Conservation (phyloP, 2,888 invertebrate genomes). For the Neoitamus cyanurus region DNA sequence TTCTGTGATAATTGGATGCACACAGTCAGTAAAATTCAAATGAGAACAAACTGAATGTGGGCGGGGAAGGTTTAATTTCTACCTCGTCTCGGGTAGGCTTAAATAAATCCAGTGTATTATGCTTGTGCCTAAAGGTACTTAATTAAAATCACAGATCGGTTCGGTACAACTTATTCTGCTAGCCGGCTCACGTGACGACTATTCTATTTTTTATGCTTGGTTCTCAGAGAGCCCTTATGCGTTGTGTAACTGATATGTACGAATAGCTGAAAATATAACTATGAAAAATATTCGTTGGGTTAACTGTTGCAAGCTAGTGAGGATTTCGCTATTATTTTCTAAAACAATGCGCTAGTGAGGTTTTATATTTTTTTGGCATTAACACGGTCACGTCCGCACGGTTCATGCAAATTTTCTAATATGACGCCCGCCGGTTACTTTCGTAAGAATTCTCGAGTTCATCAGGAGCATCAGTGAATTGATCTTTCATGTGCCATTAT, state of each 20-base stretch:
- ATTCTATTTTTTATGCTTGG: background rate
- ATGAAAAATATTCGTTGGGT: slow-evolving; percentile 14
- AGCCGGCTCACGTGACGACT: background rate
- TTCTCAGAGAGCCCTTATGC: slow-evolving; percentile 3
- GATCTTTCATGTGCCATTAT: too few species aligned
- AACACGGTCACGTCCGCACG: too few species aligned
- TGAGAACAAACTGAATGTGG: background rate
- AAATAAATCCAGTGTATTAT: slow-evolving; percentile 18
- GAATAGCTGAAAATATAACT: background rate
- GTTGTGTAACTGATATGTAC: slow-evolving; percentile 9
- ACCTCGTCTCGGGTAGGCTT: background rate
- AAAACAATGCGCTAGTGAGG: background rate
- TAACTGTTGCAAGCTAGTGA: background rate
- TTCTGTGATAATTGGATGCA: background rate
- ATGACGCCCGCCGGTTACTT: too few species aligned
- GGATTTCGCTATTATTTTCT: background rate
- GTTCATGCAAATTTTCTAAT: too few species aligned
- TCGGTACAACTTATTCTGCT: slow-evolving; percentile 43
- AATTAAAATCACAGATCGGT: slow-evolving; percentile 57
- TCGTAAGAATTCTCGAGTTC: too few species aligned
- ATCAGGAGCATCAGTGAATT: too few species aligned
- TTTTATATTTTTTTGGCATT: background rate
- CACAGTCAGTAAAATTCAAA: background rate
- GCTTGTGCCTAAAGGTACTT: slow-evolving; percentile 56
- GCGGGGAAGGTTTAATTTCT: background rate